Evolutionary conservation across 2,888 invertebrate species (phyloP), one percentile per base, ranked within the genome.

Genomic region (Anarsia innoxiella): DNA sequence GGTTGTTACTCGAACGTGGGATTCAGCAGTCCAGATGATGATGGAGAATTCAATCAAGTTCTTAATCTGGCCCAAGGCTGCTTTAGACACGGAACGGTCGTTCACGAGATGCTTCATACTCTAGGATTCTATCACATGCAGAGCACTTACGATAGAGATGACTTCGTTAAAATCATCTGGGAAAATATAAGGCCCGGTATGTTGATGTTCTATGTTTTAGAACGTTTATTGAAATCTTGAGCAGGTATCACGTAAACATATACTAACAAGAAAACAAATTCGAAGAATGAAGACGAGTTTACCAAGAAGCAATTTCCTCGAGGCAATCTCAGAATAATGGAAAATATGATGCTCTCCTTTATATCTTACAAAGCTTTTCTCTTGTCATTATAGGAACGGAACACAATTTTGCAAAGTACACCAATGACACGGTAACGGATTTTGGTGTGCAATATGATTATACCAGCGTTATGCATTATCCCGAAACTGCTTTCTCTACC

Each of bases 121-220:
- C 66, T 93, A 1, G 94, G 94, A 0, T 94, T 94, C 67, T 92
- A 91, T 64, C 94, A 95, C 59, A 94, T 94, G 75, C 94, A 94
- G 61, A 92, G 91, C 56, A 87, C 93, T 12, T 88, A 89, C 10
- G 90, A 94, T 66, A 87, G 95, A 45, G 93, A 94, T 58, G 86
- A 91, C 1, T 93, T 86, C 62, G 90, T 95, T 1, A 86, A 86
- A 46, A 92, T 94, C 47, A 69, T 89, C 33, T 92, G 91, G 89
- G 88, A 91, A 28, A 93, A 94, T 58, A 91, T 93, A 31, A 67
- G 72, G 49, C 53, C 73, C 48, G 89, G 91, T 30, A 16, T 13
- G 28, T n/a, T n/a, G n/a, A n/a, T n/a, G n/a, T n/a, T n/a, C n/a
- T n/a, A n/a, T n/a, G n/a, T n/a, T n/a, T n/a, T n/a, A n/a, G n/a